These are phyloP conservation scores for Hyppa rectilinea DNA, from an alignment of 2,888 invertebrate species.

Conservation along the genomic window DNA sequence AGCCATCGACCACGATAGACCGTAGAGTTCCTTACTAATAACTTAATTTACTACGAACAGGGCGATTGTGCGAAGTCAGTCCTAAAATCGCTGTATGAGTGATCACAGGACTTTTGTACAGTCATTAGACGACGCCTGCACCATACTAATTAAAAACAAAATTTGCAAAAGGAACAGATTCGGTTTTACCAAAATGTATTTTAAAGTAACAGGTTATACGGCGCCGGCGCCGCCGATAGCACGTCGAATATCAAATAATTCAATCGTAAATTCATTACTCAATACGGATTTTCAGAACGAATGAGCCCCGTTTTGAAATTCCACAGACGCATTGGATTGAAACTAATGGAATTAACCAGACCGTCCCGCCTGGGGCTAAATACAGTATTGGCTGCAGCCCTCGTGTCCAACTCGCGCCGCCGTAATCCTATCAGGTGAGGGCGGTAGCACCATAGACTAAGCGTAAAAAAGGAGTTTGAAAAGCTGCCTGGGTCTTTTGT, in stretches of 20 bases:
- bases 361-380: neutral
- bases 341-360: slow-evolving; percentile 7
- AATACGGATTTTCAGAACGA: too few species aligned
- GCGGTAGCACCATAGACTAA: neutral
- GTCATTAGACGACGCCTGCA: neutral
- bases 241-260: too few species aligned
- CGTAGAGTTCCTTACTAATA: too few species aligned
- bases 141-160: neutral
- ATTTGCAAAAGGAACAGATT: too few species aligned
- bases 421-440: slow-evolving; percentile 1
- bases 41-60: neutral
- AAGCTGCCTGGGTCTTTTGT: too few species aligned
- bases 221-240: too few species aligned
- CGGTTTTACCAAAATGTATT: too few species aligned
- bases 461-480: neutral
- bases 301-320: too few species aligned
- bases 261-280: too few species aligned
- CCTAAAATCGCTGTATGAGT: too few species aligned
- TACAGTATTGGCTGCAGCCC: neutral
- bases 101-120: neutral
- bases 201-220: neutral
- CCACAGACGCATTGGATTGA: too few species aligned
- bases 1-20: too few species aligned
- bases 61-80: neutral
- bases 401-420: neutral